Conservation (phyloP, 1,140 invertebrate genomes). For the Nixonia krombeini region DNA sequence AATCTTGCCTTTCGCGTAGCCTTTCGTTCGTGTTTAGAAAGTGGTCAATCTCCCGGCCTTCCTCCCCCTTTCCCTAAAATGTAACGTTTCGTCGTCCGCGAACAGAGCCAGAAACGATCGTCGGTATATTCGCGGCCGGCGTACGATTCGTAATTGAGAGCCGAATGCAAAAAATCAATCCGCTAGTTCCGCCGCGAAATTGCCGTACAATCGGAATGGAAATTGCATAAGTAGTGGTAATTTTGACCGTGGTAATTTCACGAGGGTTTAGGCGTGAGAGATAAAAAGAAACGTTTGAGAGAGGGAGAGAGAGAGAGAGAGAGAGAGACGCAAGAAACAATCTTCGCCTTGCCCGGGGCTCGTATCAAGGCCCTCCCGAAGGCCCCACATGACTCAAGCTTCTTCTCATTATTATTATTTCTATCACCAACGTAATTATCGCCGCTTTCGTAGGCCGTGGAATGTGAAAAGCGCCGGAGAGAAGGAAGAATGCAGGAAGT, state of each 20-base stretch:
- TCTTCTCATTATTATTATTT: slow-evolving; percentile 49
- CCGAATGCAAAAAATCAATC: too few relatives aligned
- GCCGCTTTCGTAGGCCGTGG: slow-evolving; percentile 25
- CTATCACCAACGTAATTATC: slow-evolving; percentile 10
- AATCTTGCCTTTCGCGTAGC: slow-evolving; percentile 37
- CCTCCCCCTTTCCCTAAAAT: too few relatives aligned
- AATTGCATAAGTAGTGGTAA: not conserved
- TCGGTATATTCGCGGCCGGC: too few relatives aligned
- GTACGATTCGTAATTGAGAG: too few relatives aligned
- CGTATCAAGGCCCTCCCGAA: slow-evolving; percentile 64
- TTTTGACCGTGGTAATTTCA: slow-evolving; percentile 1
- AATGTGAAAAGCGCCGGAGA: too few relatives aligned
- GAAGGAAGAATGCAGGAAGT: not conserved
- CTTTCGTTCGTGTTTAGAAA: not conserved
- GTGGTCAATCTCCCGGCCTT: not conserved
- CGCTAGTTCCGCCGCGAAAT: not conserved
- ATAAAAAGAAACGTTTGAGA: slow-evolving; percentile 6
- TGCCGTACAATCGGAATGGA: too few relatives aligned
- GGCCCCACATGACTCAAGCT: slow-evolving; percentile 63
- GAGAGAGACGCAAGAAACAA: slow-evolving; percentile 24
- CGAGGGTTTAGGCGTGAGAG: slow-evolving; percentile 35
- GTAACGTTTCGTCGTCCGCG: not conserved
- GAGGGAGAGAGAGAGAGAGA: not conserved
- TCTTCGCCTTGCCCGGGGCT: slow-evolving; percentile 64
- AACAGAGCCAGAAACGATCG: too few relatives aligned